Evolutionary conservation across 2,113 vertebrate species (phyloP).

Genomic region (Heterochromis multidens): DNA sequence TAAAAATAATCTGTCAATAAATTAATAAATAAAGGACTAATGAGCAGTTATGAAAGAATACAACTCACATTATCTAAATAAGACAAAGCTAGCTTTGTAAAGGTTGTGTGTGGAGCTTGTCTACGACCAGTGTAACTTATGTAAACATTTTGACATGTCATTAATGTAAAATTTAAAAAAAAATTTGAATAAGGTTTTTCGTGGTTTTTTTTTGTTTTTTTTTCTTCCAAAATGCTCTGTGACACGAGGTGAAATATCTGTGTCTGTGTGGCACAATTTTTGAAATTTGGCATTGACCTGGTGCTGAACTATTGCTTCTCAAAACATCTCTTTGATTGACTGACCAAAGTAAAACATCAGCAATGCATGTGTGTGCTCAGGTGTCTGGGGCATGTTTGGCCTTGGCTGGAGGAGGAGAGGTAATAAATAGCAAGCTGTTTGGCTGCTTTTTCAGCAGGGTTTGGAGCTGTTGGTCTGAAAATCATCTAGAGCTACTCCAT

Average conservation of each 20-base stretch:
- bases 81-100: too few species aligned
- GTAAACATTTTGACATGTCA: not conserved
- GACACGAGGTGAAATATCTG: not conserved
- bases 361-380: not conserved
- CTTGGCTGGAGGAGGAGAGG: not conserved
- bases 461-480: not conserved
- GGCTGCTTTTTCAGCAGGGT: not conserved
- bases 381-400: not conserved
- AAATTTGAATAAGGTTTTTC: not conserved
- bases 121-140: not conserved
- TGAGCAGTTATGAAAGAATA: too few species aligned
- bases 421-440: not conserved
- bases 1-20: too few species aligned
- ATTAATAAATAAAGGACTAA: too few species aligned
- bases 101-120: too few species aligned
- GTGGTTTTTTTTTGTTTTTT: too few species aligned
- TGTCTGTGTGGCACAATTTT: not conserved
- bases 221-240: not conserved
- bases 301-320: not conserved
- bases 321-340: not conserved
- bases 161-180: not conserved
- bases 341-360: not conserved
- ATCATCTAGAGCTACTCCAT: not conserved
- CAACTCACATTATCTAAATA: too few species aligned
- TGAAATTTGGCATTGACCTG: not conserved